Conservation (phyloP, 37 sponge, comb jelly and placozoan species). For the Theonella swinhoei region DNA sequence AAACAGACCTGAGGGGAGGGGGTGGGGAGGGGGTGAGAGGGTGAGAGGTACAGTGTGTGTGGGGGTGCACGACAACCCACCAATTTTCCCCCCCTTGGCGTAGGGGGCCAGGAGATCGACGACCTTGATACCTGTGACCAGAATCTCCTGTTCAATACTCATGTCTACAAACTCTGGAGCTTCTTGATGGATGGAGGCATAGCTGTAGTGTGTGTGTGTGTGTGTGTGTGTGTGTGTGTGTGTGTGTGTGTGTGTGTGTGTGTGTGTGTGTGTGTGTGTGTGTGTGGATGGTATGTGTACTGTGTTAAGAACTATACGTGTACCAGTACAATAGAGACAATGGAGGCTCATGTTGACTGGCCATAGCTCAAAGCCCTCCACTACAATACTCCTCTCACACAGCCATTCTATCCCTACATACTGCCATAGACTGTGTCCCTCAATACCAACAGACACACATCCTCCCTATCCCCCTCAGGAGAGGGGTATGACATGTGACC, state of each 20-base stretch:
- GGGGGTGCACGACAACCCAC: constrained; percentile 40
- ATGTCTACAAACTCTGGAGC: constrained; percentile 99
- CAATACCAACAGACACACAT: no score
- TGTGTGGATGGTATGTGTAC: no score
- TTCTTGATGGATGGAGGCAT: constrained; percentile 86
- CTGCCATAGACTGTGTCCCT: no score
- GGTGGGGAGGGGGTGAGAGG: neutral
- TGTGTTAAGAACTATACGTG: neutral
- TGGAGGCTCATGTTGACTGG: no score
- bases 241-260: neutral
- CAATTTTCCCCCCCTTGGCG: constrained; percentile 99
- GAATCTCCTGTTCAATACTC: constrained; percentile 97
- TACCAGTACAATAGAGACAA: no score
- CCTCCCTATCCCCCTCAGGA: no score
- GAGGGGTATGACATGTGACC: no score
- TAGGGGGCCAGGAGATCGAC: constrained; percentile 99
- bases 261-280: neutral
- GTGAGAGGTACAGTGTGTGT: neutral
- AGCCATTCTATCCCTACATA: no score
- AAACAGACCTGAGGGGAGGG: constrained; percentile 82
- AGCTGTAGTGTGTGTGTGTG: constrained; percentile 7
- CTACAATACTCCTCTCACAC: no score
- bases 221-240: no score
- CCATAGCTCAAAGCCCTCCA: no score
- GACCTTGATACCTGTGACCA: constrained; percentile 99